Evolutionary conservation across 1,140 invertebrate species (phyloP).

Genomic region (Eubasilissa regina): DNA sequence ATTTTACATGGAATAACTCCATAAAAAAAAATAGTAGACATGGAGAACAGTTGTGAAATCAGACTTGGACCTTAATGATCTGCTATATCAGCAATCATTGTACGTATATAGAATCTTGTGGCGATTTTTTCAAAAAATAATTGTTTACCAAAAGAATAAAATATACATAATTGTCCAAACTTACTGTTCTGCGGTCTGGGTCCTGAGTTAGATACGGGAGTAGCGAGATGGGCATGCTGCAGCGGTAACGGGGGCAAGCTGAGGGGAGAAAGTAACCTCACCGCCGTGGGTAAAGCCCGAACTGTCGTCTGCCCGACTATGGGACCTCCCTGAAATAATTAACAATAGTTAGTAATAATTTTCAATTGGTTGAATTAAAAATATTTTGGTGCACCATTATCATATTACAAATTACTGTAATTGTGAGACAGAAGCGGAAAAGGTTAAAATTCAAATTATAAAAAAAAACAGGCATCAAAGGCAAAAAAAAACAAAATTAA

Average conservation of each 20-base stretch:
- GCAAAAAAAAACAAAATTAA: no score
- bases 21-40: no score
- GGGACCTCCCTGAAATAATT: slow-evolving; percentile 42
- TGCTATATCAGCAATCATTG: no score
- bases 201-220: not conserved
- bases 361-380: no score
- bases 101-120: not conserved
- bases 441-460: no score
- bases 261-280: slow-evolving; percentile 48
- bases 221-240: slow-evolving; percentile 43
- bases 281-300: slow-evolving; percentile 45
- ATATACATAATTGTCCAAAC: slow-evolving; percentile 4
- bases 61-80: no score
- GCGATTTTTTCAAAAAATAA: not conserved
- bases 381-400: no score
- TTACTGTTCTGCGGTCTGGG: slow-evolving; percentile 47
- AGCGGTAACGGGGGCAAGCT: slow-evolving; percentile 43
- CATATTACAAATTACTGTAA: no score
- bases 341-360: not conserved
- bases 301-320: slow-evolving; percentile 39
- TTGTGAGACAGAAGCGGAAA: no score
- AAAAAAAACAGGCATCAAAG: no score
- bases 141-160: not conserved
- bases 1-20: no score
- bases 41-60: no score